Evolutionary conservation across 2,888 invertebrate species (phyloP), one percentile per base, ranked within the genome.

Genomic region (Uloborus plumipes): DNA sequence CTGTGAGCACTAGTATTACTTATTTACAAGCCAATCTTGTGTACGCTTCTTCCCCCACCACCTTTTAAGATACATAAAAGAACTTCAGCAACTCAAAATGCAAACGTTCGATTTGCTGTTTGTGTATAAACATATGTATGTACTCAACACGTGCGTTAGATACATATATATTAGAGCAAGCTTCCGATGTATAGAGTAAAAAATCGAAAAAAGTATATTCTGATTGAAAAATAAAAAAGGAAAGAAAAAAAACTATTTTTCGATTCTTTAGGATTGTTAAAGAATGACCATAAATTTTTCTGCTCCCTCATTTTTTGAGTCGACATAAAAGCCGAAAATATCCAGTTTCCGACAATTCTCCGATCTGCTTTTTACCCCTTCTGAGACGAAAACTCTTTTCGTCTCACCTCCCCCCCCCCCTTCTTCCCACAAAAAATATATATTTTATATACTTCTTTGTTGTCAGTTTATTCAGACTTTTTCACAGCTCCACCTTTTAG

Each of bases 251-350:
- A 65, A 64, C 18, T 51, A 16, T 49, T 67, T 79, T 80, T 64
- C 79, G 61, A 73, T 80, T 80, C 73, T 67, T 73, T 55, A 2
- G 31, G 47, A 80, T 62, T 61, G 69, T 72, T 80, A 73, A 69
- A 72, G 79, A 80, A 80, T 80, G 79, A 80, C 79, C 79, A 80
- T 80, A 80, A 80, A 80, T 80, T 80, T 80, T 64, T 66, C 55
- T 62, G 55, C 69, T 69, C 78, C 66, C 73, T 55, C 73, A 67
- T 73, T 80, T 73, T 64, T 73, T 72, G 62, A 80, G 39, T 67
- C 73, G 69, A 81, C 74, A 81, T 81, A 70, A 81, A 80, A 81
- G 69, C 73, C 50, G 64, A 58, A 64, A 81, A 81, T 74, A 81
- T 81, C 80, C 74, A 74, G 74, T 81, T 80, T 75, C 73, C 64